A percentile compares a stretch with the other conserved stretches of the same genome.
Conservation (phyloP, 2,797 vertebrate species). For the Salmo trutta region DNA sequence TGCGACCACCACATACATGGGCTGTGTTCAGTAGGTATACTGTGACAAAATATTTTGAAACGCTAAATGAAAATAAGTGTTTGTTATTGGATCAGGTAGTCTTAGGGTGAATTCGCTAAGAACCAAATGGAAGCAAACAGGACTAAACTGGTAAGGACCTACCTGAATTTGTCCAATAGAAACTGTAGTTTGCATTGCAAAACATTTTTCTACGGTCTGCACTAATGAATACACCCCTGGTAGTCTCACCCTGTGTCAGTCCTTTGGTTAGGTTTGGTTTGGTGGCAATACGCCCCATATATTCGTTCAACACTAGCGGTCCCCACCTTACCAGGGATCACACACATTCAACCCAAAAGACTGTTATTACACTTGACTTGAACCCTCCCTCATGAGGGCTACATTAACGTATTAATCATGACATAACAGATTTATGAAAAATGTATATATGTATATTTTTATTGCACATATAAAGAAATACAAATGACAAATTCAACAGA, state of each 20-base stretch:
- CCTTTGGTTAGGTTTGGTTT: not conserved
- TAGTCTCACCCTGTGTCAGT: not conserved
- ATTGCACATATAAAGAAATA: no score
- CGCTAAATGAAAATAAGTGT: not conserved
- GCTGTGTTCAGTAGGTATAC: not conserved
- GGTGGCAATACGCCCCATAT: not conserved
- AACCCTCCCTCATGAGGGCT: no score
- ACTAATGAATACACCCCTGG: not conserved
- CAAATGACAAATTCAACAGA: no score
- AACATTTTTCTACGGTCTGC: not conserved
- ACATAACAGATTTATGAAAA: not conserved
- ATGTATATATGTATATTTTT: no score
- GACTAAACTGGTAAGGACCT: not conserved
- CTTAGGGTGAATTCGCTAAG: not conserved
- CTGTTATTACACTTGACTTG: not conserved
- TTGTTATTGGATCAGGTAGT: not conserved
- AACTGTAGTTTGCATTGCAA: not conserved
- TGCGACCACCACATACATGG: not conserved
- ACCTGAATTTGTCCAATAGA: not conserved
- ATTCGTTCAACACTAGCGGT: not conserved
- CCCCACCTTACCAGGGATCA: not conserved
- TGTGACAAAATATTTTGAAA: not conserved
- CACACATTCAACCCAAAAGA: not conserved
- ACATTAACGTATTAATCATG: not conserved
- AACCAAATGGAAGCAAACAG: no score